phyloP scores from a whole-genome alignment of 2,888 invertebrate genomes.

The Lordiphosa fenestrarum region DNA sequence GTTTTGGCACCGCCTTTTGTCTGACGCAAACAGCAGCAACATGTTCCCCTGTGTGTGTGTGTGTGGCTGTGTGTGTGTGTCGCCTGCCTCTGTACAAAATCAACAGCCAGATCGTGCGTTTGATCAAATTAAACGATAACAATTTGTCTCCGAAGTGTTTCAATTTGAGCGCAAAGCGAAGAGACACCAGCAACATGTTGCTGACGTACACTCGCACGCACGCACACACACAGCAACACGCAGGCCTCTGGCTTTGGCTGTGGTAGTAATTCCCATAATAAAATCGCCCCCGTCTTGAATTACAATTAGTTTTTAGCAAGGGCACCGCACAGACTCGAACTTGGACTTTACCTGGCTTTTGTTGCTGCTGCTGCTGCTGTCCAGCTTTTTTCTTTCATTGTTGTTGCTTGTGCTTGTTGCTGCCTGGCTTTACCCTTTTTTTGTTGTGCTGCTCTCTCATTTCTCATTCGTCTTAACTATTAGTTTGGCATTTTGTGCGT shows the following conservation, averaged over 20 bases:
- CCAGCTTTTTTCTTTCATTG: constrained; percentile 16
- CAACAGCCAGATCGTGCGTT: constrained; percentile 77
- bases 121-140: constrained; percentile 80
- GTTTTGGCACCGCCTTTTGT: constrained; percentile 57
- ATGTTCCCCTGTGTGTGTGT: neutral
- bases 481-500: constrained; percentile 78
- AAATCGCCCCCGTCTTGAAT: constrained; percentile 79
- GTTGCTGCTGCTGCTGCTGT: neutral
- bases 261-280: constrained; percentile 79
- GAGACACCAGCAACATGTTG: constrained; percentile 52
- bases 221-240: constrained; percentile 6
- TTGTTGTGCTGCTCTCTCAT: constrained; percentile 18
- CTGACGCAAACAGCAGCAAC: constrained; percentile 32
- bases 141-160: constrained; percentile 80
- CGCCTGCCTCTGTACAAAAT: constrained; percentile 33
- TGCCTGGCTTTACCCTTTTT: constrained; percentile 21
- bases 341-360: constrained; percentile 14
- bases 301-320: constrained; percentile 76
- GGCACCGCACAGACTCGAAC: constrained; percentile 43
- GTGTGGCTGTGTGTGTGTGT: neutral
- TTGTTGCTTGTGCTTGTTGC: neutral
- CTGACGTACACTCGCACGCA: constrained; percentile 26
- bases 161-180: constrained; percentile 70
- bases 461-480: constrained; percentile 66
- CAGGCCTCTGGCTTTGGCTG: constrained; percentile 29